These are phyloP conservation scores for Oncorhynchus masou DNA, from an alignment of 2,113 vertebrate genomes.

Conservation along the genomic window DNA sequence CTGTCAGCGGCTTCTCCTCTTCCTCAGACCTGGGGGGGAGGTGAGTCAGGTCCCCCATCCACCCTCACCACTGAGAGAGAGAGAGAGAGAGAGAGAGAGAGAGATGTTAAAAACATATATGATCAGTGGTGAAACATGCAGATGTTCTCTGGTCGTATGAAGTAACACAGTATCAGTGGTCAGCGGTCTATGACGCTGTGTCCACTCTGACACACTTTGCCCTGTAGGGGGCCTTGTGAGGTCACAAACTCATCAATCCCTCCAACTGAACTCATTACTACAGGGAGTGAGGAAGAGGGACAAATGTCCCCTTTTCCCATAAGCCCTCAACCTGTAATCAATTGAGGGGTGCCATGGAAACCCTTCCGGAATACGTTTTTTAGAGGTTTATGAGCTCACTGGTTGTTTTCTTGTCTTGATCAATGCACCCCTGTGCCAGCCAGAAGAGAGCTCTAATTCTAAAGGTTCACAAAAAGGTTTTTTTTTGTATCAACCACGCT, in stretches of 20 bases:
- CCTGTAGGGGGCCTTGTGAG: constrained; percentile 54
- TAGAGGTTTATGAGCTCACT: constrained; percentile 47
- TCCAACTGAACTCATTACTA: constrained; percentile 56
- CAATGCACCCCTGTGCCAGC: constrained; percentile 55
- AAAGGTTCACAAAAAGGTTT: constrained; percentile 25
- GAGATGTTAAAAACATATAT: background rate
- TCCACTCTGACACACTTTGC: background rate
- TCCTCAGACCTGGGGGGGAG: constrained; percentile 66
- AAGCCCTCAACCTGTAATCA: constrained; percentile 73
- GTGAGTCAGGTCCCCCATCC: constrained; percentile 65
- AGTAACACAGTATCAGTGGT: no score
- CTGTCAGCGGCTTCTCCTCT: background rate
- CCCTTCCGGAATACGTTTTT: constrained; percentile 61
- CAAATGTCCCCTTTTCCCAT: constrained; percentile 69
- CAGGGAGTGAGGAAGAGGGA: constrained; percentile 55
- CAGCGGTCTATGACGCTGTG: background rate
- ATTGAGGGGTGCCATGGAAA: constrained; percentile 70
- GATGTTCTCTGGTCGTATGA: background rate
- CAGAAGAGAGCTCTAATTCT: constrained; percentile 38
- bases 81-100: constrained; percentile 3
- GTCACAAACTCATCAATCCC: constrained; percentile 36
- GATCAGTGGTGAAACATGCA: background rate
- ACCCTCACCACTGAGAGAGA: constrained; percentile 69
- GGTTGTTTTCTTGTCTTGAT: constrained; percentile 56
- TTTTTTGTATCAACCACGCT: constrained; percentile 24